Evolutionary conservation across 1,140 invertebrate genomes (phyloP).

Genomic region (Berghia stephanieae): DNA sequence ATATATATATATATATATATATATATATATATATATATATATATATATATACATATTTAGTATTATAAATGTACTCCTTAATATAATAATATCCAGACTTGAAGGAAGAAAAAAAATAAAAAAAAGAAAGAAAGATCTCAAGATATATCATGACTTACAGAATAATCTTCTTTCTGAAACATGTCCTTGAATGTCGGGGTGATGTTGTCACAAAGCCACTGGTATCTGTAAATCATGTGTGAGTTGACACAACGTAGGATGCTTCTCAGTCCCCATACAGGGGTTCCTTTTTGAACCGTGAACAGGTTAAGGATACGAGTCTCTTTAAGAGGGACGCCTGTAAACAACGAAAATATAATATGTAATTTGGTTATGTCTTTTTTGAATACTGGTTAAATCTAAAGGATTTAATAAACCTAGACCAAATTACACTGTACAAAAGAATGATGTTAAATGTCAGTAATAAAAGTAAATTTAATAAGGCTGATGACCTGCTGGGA

Average conservation of each 20-base stretch:
- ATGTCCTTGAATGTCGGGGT: constrained; percentile 51
- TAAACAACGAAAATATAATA: constrained; percentile 21
- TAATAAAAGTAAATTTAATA: neutral
- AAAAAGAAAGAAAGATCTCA: too few relatives aligned
- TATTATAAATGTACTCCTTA: too few relatives aligned
- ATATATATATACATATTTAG: too few relatives aligned
- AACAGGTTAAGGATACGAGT: constrained; percentile 51
- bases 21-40: too few relatives aligned
- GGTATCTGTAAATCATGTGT: constrained; percentile 45
- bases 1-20: too few relatives aligned
- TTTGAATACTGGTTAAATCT: neutral
- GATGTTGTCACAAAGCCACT: constrained; percentile 55
- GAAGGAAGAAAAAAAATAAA: too few relatives aligned
- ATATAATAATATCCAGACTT: too few relatives aligned
- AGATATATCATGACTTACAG: constrained; percentile 54
- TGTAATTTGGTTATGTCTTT: too few relatives aligned
- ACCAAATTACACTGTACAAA: neutral
- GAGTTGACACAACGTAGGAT: constrained; percentile 49
- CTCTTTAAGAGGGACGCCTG: constrained; percentile 50
- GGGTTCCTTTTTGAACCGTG: constrained; percentile 39
- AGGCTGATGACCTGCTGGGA: neutral
- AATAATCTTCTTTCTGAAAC: constrained; percentile 47
- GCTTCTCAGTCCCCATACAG: constrained; percentile 54
- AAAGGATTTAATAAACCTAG: neutral
- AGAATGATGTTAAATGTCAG: too few relatives aligned